Base-by-base conservation (phyloP, 2,888 invertebrate species). In the Melinaea marsaeus region DNA sequence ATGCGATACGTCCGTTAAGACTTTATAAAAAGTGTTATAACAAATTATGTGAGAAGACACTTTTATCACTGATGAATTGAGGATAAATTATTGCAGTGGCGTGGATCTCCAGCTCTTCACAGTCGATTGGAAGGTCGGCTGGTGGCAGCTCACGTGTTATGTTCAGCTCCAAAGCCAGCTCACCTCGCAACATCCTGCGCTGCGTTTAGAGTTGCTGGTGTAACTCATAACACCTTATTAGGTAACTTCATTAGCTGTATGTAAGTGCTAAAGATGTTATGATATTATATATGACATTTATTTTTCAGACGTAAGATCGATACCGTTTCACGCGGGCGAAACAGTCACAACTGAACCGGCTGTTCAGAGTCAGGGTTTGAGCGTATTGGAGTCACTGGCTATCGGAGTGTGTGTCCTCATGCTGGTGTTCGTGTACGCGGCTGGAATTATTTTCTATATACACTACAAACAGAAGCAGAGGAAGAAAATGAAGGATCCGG, bases 181-280 rank as follows among this genome's bases (percentile, higher is more conserved):
- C 92, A 91, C 63, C 92, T 96, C 5, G 95, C 95, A 73, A 93
- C 95, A 0, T 96, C 96, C 1, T 97, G 97, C 75, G 95, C 96
- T 13, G 95, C 96, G 4, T 97, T 97, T 79, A 92, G 97, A 63
- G 93, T 97, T 2, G 95, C 95, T 68, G 97, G 97, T 46, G 94
- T 95, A 46, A 94, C 96, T 1, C 93, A 85, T 60, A 86, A 84
- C 67, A 76, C 82, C 58, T 65, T 88, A 64, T 76, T 88, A 60
- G 88, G 89, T 88, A 74, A 78, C 75, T 51, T n/a, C 2, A 42
- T 69, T 54, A 37, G 37, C 4, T 37, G 7, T 37, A 9, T 42
- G 7, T 42, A 11, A 42, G 37, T 37, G 37, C 2, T 42, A 42
- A 42, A 9, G 2, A 42, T 42, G 6, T 42, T 51, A 51, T 9